Evolutionary conservation across 2,797 vertebrate genomes (phyloP).

Genomic region (Nasua narica): DNA sequence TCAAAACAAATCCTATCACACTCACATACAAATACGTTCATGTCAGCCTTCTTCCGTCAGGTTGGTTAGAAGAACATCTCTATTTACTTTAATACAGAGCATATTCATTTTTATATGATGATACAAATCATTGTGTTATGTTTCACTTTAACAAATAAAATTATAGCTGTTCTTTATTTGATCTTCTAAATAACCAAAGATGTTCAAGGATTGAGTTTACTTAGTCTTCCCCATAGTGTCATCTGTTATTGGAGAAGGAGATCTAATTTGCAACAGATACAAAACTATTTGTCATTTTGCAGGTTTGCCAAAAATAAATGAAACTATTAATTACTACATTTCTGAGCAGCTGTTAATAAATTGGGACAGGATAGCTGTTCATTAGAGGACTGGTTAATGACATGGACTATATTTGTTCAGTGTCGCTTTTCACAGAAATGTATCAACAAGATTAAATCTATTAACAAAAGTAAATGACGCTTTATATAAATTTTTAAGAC

Average conservation of each 20-base stretch:
- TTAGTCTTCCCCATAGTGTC: conserved; percentile 77
- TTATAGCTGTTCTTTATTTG: conserved; percentile 81
- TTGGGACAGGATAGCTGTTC: conserved; percentile 80
- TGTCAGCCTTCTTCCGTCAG: neutral
- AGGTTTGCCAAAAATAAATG: conserved; percentile 88
- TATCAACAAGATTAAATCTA: conserved; percentile 61
- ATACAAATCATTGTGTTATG: conserved; percentile 84
- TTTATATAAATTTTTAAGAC: conserved; percentile 54
- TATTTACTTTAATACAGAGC: conserved; percentile 78
- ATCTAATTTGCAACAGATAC: conserved; percentile 88
- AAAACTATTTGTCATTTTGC: conserved; percentile 84
- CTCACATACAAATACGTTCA: neutral
- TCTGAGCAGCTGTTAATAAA: conserved; percentile 88
- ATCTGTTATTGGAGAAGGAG: conserved; percentile 84
- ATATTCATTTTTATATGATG: conserved; percentile 80
- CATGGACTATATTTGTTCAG: conserved; percentile 75
- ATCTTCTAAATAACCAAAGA: conserved; percentile 81
- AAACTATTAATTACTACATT: conserved; percentile 88
- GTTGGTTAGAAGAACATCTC: neutral
- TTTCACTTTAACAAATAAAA: conserved; percentile 84
- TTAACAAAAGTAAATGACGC: conserved; percentile 69
- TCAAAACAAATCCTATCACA: neutral
- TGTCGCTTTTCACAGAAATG: conserved; percentile 79
- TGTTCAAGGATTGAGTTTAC: conserved; percentile 71
- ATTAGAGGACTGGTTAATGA: conserved; percentile 82